Base-by-base conservation (phyloP, 1,140 invertebrate genomes). In the Batillaria attramentaria region DNA sequence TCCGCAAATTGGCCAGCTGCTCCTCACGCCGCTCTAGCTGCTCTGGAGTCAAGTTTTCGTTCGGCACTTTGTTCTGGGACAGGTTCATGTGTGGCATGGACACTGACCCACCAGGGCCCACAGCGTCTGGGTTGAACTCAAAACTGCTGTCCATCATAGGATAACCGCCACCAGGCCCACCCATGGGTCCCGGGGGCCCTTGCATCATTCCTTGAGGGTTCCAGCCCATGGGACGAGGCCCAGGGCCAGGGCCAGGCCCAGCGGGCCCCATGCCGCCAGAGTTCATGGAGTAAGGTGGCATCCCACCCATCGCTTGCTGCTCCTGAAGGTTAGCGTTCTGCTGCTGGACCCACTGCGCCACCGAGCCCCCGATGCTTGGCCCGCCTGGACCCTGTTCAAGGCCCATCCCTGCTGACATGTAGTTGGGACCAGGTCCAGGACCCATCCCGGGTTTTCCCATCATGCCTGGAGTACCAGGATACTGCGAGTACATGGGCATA, bases 31-130 rank as follows among this genome's bases (percentile, higher is more conserved):
- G 72, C 77, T 97, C 96, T 72, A 96, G 93, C 90, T 99, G 97
- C 91, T 98, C 96, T 37, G 97, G 97, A 74, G 97, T 99, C 81
- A 99, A 92, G 91, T 98, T 97, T 92, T 98, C 97, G 92, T 99
- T 97, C 79, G 97, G 97, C 85, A 91, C 89, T 84, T 90, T 89
- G 69, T 84, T 89, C 69, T 89, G 87, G 43, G 85, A 86, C 62
- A 90, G 79, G 79, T 88, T 87, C 81, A 87, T 86, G 57, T 80
- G 79, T 50, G 69, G 70, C 72, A 81, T 84, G 78, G 57, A 81
- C 70, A 72, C 77, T 43, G 62, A 42, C 37, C 73, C 73, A 3
- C 73, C 73, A 2, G 73, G 73, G 24, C 65, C 82, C 78, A 79
- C 68, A 77, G 83, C 81, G 35, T 83, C 85, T n/a, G 83, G 80